phyloP scores from a whole-genome alignment of 2,797 vertebrate species.

The Pangasius macronema region DNA sequence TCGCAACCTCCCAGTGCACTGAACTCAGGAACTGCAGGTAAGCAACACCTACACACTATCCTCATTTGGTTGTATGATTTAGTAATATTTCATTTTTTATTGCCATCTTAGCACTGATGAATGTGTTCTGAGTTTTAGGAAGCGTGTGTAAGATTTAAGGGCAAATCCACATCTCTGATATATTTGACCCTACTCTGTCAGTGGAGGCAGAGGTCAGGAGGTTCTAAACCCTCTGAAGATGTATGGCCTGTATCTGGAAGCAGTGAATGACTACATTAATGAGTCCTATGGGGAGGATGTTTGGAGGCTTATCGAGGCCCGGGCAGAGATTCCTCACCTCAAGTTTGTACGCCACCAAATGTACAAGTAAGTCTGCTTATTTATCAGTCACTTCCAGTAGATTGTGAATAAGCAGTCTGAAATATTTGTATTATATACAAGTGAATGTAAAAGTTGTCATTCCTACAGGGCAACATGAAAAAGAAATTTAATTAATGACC shows the following conservation, averaged over 20 bases:
- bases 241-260: conserved; percentile 79
- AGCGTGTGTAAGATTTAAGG: background rate
- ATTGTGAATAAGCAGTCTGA: background rate
- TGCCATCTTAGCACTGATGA: background rate
- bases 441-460: background rate
- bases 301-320: conserved; percentile 77
- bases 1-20: conserved; percentile 53
- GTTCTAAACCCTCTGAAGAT: conserved; percentile 65
- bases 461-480: background rate
- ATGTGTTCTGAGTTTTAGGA: background rate
- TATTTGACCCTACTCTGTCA: conserved; percentile 56
- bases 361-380: conserved; percentile 71
- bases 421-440: background rate
- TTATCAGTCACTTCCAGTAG: background rate
- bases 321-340: conserved; percentile 77
- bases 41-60: conserved; percentile 50
- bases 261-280: conserved; percentile 78
- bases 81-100: background rate
- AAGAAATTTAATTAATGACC: background rate
- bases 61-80: background rate
- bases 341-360: conserved; percentile 80
- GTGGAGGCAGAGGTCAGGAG: conserved; percentile 32
- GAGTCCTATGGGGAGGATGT: conserved; percentile 79
- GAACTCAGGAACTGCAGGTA: conserved; percentile 66
- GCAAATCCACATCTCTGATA: background rate